Evolutionary conservation across 2,888 invertebrate species (phyloP).

Genomic region (Tenthredo scrophulariae): DNA sequence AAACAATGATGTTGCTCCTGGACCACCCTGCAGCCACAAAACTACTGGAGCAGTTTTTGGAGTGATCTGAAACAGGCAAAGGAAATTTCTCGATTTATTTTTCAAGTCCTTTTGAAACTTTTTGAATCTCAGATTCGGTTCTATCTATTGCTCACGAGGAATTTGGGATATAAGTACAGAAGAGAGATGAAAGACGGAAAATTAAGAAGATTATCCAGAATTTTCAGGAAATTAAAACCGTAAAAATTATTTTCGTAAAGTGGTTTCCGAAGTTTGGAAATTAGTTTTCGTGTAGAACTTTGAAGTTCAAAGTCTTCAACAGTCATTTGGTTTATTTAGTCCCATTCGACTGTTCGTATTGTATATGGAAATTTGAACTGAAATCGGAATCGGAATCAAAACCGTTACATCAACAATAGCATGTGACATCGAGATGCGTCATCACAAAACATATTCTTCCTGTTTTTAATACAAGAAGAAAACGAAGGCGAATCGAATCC

Average conservation of each 20-base stretch:
- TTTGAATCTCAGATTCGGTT: not conserved
- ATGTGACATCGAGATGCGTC: no score
- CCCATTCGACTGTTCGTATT: not conserved
- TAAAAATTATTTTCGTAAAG: no score
- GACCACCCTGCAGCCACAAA: conserved; percentile 93
- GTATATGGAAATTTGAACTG: not conserved
- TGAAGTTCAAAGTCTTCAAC: no score
- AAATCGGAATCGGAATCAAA: no score
- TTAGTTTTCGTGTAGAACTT: no score
- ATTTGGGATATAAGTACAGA: not conserved
- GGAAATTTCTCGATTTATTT: conserved; percentile 18
- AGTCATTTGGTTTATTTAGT: not conserved
- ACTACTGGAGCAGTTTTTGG: conserved; percentile 85
- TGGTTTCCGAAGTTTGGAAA: no score
- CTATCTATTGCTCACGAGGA: not conserved
- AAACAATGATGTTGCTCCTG: conserved; percentile 89
- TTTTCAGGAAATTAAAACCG: no score
- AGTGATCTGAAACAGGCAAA: conserved; percentile 72
- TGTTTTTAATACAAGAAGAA: not conserved
- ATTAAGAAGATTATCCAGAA: no score
- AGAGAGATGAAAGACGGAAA: no score
- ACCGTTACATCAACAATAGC: no score
- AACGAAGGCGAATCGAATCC: not conserved
- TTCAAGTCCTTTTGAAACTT: not conserved
- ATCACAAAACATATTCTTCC: no score